Evolutionary conservation across 2,113 vertebrate genomes (phyloP), one percentile per base, ranked within the genome.

Genomic region (Meles meles): DNA sequence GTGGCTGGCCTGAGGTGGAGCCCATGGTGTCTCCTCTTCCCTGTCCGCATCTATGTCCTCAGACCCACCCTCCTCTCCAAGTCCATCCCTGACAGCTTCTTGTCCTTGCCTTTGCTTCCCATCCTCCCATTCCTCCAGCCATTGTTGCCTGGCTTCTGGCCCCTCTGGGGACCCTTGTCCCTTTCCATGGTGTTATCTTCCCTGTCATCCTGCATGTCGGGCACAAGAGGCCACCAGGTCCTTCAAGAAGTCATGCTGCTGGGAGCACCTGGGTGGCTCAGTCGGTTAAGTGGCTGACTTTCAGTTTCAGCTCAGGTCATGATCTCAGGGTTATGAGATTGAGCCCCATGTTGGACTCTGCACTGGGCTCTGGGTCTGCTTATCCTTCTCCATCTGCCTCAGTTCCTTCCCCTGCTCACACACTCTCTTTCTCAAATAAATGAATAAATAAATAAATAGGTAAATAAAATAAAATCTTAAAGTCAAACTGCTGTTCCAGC

Each of bases 181-280:
- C 98, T 99, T 55, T 99, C 99, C 0, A 98, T 97, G 97, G 99
- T 99, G 98, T 99, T 99, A 88, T 99, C 99, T 14, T 99, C 99
- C 0, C 99, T 99, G 0, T 99, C 99, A 0, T 99, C 99, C 98
- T 99, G 99, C 99, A 99, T 99, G 97, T 99, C 99, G 0, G 99
- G 99, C 69, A 99, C 99, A 0, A 0, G 99, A 97, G 0, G 99
- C 99, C 90, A 99, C 99, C 93, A 99, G 98, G 95, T 99, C 99
- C 98, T 99, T 99, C 69, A 99, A 98, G 98, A 99, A 99, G 95
- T 99, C 99, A 97, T 99, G 99, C 97, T 99, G 99, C 65, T n/a
- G 34, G 65, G 23, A 34, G 65, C 17, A 15, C 65, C 34, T 9
- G 65, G 65, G 34, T 69, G 65, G 65, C 65, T 69, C 34, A n/a